Evolutionary conservation across 1,140 invertebrate genomes (phyloP).

Genomic region (Macrotrachela quadricornifera): DNA sequence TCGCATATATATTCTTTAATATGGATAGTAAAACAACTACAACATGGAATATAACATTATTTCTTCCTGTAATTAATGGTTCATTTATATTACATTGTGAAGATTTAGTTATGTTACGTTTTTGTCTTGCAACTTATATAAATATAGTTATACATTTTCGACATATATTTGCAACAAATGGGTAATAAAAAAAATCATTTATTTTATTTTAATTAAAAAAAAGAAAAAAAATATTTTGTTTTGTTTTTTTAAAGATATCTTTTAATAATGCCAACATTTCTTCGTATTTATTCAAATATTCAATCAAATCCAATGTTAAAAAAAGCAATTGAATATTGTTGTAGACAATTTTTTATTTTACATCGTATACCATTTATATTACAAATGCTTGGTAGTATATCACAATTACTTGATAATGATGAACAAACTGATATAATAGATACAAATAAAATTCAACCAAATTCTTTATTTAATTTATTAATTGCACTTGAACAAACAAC

Average conservation of each 20-base stretch:
- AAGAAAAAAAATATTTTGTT: too few relatives aligned
- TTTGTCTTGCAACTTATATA: slow-evolving; percentile 85
- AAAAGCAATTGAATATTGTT: slow-evolving; percentile 83
- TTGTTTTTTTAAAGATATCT: slow-evolving; percentile 45
- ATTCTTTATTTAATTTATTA: slow-evolving; percentile 68
- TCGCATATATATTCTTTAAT: slow-evolving; percentile 87
- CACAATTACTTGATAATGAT: too few relatives aligned
- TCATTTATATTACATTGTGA: slow-evolving; percentile 86
- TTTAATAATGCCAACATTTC: slow-evolving; percentile 81
- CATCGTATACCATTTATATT: slow-evolving; percentile 94
- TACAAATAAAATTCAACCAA: slow-evolving; percentile 52
- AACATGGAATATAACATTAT: slow-evolving; percentile 84
- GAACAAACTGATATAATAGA: too few relatives aligned
- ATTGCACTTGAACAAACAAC: slow-evolving; percentile 58
- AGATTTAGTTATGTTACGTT: slow-evolving; percentile 76
- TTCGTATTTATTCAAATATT: slow-evolving; percentile 88
- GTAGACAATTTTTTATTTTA: slow-evolving; percentile 91
- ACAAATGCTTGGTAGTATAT: slow-evolving; percentile 17
- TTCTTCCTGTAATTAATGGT: slow-evolving; percentile 89
- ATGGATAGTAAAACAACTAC: slow-evolving; percentile 96
- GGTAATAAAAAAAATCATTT: slow-evolving; percentile 32
- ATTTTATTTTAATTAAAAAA: too few relatives aligned
- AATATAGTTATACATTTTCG: slow-evolving; percentile 95
- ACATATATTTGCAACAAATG: slow-evolving; percentile 92
- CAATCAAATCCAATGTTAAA: slow-evolving; percentile 78